A percentile compares a stretch with the other conserved stretches of the same genome.
phyloP scores from a whole-genome alignment of 1,140 invertebrate genomes.

The Eupeodes corollae region DNA sequence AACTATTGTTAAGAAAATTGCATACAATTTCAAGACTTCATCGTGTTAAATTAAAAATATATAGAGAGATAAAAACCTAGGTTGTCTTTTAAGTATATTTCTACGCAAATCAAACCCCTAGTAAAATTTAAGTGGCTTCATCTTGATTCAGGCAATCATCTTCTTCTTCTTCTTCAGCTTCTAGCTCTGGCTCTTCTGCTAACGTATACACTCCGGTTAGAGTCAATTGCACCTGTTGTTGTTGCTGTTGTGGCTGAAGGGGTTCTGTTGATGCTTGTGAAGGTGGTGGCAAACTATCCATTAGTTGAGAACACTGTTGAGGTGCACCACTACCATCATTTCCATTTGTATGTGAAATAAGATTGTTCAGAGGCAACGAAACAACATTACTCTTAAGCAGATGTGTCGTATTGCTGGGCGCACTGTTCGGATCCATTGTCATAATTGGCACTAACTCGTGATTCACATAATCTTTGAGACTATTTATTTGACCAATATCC shows the following conservation, averaged over 20 bases:
- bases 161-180: conserved; percentile 39
- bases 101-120: too few relatives aligned
- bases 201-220: conserved; percentile 50
- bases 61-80: too few relatives aligned
- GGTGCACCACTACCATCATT: background rate
- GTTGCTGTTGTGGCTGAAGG: conserved; percentile 33
- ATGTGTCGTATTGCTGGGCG: conserved; percentile 8
- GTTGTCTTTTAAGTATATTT: too few relatives aligned
- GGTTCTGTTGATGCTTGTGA: conserved; percentile 20
- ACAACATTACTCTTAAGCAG: conserved; percentile 5
- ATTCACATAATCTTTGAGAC: conserved; percentile 30
- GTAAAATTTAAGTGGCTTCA: too few relatives aligned
- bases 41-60: too few relatives aligned
- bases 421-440: conserved; percentile 33
- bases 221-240: conserved; percentile 27
- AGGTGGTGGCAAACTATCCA: conserved; percentile 24
- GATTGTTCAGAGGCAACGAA: conserved; percentile 5
- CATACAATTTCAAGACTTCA: too few relatives aligned
- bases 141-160: conserved; percentile 3
- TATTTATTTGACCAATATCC: conserved; percentile 9
- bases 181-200: conserved; percentile 50
- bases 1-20: too few relatives aligned
- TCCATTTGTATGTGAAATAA: background rate
- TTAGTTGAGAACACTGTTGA: conserved; percentile 16
- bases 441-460: conserved; percentile 35